A percentile compares a stretch with the other conserved stretches of the same genome.
Conservation (phyloP, 2,797 vertebrate genomes). For the Characodon lateralis region DNA sequence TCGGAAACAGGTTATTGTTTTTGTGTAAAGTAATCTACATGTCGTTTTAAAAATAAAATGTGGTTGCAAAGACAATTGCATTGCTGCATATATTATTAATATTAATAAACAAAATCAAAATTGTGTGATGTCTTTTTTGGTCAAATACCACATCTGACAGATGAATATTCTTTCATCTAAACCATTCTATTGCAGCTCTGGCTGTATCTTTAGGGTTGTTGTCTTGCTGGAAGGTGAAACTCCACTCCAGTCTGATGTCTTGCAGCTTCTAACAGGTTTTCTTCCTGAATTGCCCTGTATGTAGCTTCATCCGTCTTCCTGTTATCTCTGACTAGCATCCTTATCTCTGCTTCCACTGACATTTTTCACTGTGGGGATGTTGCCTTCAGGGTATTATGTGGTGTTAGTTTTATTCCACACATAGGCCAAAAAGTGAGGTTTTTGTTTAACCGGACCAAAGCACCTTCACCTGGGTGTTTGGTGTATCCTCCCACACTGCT, state of each 20-base stretch:
- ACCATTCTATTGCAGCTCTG: too few relatives aligned
- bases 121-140: neutral
- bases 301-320: too few relatives aligned
- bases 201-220: too few relatives aligned
- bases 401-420: too few relatives aligned
- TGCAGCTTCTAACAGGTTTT: too few relatives aligned
- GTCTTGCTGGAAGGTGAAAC: too few relatives aligned
- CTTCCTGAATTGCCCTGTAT: too few relatives aligned
- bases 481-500: too few relatives aligned
- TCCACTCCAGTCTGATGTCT: too few relatives aligned
- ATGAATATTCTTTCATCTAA: neutral
- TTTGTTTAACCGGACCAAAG: too few relatives aligned
- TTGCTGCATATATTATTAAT: neutral
- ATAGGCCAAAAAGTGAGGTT: too few relatives aligned
- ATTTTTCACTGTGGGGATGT: neutral
- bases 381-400: neutral
- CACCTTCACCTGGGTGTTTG: too few relatives aligned
- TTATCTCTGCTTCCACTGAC: neutral
- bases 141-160: neutral
- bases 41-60: slow-evolving; percentile 82
- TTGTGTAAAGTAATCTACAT: slow-evolving; percentile 74
- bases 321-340: neutral
- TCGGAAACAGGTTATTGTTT: slow-evolving; percentile 58
- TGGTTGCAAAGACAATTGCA: slow-evolving; percentile 41
- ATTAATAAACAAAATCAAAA: neutral